Conservation (phyloP, 1,140 invertebrate species). For the Ganaspis sp. region DNA sequence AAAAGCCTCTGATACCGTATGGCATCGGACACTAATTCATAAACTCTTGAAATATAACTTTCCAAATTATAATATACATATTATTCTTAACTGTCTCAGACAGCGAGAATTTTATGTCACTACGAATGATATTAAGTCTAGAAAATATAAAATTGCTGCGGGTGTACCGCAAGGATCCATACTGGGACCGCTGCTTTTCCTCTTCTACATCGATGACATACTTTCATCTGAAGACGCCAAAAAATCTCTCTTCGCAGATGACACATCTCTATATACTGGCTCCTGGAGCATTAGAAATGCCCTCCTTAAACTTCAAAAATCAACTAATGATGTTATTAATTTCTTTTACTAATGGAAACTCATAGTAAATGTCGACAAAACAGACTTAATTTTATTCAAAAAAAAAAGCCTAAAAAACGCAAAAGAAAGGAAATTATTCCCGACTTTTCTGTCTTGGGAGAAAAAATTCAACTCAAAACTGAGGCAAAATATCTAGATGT, state of each 20-base stretch:
- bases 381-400: conserved; percentile 46
- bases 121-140: conserved; percentile 1
- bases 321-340: too few relatives aligned
- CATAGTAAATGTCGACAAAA: conserved; percentile 42
- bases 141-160: conserved; percentile 25
- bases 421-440: neutral
- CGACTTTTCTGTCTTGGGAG: neutral
- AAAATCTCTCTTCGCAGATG: neutral
- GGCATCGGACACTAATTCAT: conserved; percentile 49
- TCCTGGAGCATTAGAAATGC: neutral
- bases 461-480: neutral
- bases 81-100: conserved; percentile 41
- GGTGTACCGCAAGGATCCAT: conserved; percentile 60
- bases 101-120: conserved; percentile 44
- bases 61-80: conserved; percentile 38
- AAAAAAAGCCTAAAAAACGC: conserved; percentile 8
- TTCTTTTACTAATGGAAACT: conserved; percentile 41
- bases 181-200: conserved; percentile 51
- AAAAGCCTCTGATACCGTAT: conserved; percentile 63
- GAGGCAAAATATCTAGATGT: conserved; percentile 35
- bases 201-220: conserved; percentile 53
- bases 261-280: neutral
- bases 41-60: conserved; percentile 45
- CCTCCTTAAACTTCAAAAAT: too few relatives aligned
- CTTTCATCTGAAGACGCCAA: conserved; percentile 14